Conservation (phyloP, 2,113 vertebrate genomes). For the Himantopus leucocephalus region DNA sequence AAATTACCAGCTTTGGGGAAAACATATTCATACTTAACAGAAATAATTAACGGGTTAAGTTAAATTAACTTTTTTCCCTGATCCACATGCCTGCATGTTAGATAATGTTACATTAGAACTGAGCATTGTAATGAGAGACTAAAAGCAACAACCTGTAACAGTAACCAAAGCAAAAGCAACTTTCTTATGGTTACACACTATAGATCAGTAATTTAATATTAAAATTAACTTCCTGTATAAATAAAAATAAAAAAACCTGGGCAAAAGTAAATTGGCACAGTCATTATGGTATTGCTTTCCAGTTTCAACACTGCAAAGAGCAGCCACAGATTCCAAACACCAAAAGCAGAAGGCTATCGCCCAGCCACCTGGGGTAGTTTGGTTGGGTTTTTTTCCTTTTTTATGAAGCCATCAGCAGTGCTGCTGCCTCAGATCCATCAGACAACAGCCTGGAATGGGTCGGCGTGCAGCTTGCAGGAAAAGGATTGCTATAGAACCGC, state of each 20-base stretch:
- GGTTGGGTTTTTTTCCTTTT: not conserved
- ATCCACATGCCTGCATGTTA: slow-evolving; percentile 90
- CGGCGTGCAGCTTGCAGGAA: not conserved
- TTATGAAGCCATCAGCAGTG: not conserved
- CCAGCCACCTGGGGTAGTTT: not conserved
- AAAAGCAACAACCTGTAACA: slow-evolving; percentile 59
- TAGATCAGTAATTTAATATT: slow-evolving; percentile 45
- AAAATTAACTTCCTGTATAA: slow-evolving; percentile 59
- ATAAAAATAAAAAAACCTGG: slow-evolving; percentile 45
- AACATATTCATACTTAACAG: slow-evolving; percentile 54
- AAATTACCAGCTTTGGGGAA: slow-evolving; percentile 71
- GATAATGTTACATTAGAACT: slow-evolving; percentile 46
- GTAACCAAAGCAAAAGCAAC: slow-evolving; percentile 66
- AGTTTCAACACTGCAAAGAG: slow-evolving; percentile 53
- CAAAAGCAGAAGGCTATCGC: not conserved
- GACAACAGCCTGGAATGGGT: not conserved
- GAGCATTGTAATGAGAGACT: slow-evolving; percentile 45
- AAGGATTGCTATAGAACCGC: not conserved
- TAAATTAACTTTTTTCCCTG: slow-evolving; percentile 59
- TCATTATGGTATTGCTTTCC: slow-evolving; percentile 63
- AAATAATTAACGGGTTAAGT: slow-evolving; percentile 62
- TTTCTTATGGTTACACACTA: slow-evolving; percentile 20
- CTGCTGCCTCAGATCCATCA: not conserved
- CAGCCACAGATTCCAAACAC: slow-evolving; percentile 5
- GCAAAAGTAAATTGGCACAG: slow-evolving; percentile 77